Conservation (phyloP, 2,113 vertebrate genomes). For the Calidris pygmaea region DNA sequence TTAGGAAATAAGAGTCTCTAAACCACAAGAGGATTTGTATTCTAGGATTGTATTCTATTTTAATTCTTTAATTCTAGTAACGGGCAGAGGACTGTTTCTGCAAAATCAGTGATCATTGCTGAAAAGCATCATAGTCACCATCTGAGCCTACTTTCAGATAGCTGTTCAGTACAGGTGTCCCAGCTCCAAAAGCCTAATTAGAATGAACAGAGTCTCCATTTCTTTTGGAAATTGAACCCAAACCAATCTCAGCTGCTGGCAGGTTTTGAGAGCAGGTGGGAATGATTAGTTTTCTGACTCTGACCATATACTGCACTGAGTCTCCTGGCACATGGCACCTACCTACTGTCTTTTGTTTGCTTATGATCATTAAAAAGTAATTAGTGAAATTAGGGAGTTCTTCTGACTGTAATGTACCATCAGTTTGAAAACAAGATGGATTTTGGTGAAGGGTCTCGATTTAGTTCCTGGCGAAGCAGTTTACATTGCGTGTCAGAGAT, state of each 20-base stretch:
- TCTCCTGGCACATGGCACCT: constrained; percentile 11
- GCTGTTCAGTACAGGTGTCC: constrained; percentile 19
- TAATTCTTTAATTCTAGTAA: background rate
- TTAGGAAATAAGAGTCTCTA: background rate
- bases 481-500: background rate
- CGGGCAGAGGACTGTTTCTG: background rate
- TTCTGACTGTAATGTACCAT: background rate
- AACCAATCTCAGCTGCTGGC: constrained; percentile 8
- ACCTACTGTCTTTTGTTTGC: constrained; percentile 39
- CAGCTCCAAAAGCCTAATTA: constrained; percentile 39
- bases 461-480: background rate
- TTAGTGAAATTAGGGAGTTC: constrained; percentile 61
- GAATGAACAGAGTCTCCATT: background rate
- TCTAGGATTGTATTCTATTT: too few species aligned
- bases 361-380: constrained; percentile 69
- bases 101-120: background rate
- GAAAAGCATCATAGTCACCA: background rate
- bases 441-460: background rate
- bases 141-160: background rate
- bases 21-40: background rate
- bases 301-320: background rate
- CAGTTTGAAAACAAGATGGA: background rate
- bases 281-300: constrained; percentile 35
- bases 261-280: constrained; percentile 45
- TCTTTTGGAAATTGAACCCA: constrained; percentile 38